Percentiles rank a stretch among this genome's conserved stretches.
These are phyloP conservation scores for Sciurus carolinensis DNA, from an alignment of 2,797 vertebrate genomes.

Conservation along the genomic window DNA sequence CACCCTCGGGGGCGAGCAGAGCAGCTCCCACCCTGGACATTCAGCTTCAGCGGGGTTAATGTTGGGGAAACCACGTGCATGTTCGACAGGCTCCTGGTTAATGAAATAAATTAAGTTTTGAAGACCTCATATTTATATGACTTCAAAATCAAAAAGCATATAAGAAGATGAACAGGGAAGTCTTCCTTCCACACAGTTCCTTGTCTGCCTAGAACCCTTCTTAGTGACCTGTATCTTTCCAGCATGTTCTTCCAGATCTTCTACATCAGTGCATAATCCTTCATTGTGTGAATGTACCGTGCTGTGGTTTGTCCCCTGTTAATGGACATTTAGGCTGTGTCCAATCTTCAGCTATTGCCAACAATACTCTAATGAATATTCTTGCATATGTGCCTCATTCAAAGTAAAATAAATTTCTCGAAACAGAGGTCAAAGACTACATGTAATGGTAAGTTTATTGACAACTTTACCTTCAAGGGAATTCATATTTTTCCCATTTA, in stretches of 20 bases:
- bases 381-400: neutral
- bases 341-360: neutral
- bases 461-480: neutral
- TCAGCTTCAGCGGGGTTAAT: neutral
- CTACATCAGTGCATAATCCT: neutral
- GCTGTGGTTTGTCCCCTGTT: neutral
- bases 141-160: constrained; percentile 20
- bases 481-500: neutral
- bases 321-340: neutral
- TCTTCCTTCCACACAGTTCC: neutral
- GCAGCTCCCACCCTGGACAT: neutral
- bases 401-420: neutral
- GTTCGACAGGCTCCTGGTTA: neutral
- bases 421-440: neutral
- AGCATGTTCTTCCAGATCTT: neutral
- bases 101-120: constrained; percentile 37
- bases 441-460: neutral
- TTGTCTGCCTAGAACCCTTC: neutral
- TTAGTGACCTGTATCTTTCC: neutral
- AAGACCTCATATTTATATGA: neutral
- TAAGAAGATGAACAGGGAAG: neutral
- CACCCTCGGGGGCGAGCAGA: neutral
- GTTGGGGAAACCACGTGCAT: neutral
- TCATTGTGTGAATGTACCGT: neutral
- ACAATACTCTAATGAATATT: neutral